Evolutionary conservation across 2,888 invertebrate genomes (phyloP).

Genomic region (Colostygia pectinataria): DNA sequence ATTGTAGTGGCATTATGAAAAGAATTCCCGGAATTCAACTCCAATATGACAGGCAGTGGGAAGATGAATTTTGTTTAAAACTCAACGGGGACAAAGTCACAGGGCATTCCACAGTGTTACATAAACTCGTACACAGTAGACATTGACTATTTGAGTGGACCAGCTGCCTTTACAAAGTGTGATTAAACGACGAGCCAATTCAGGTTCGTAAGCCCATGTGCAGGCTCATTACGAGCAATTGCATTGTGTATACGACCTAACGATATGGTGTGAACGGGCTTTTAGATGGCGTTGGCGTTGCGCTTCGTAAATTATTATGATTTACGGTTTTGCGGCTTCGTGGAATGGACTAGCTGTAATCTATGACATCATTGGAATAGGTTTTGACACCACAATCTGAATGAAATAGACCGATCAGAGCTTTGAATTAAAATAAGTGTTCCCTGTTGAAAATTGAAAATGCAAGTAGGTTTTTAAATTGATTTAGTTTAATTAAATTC

Average conservation of each 20-base stretch:
- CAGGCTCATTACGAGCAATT: constrained; percentile 40
- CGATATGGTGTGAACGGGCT: constrained; percentile 30
- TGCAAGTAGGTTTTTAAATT: too few relatives aligned
- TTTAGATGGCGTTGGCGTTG: constrained; percentile 21
- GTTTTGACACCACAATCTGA: constrained; percentile 3
- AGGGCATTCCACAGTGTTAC: too few relatives aligned
- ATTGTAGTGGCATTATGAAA: too few relatives aligned
- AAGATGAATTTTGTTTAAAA: too few relatives aligned
- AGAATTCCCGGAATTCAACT: too few relatives aligned
- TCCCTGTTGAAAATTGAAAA: too few relatives aligned
- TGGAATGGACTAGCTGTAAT: constrained; percentile 25
- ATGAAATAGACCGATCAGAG: not conserved
- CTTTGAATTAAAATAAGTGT: too few relatives aligned
- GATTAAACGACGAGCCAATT: constrained; percentile 32
- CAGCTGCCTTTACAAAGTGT: constrained; percentile 11
- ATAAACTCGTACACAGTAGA: too few relatives aligned
- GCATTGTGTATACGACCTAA: constrained; percentile 33
- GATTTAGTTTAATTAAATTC: too few relatives aligned
- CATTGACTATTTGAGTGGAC: not conserved
- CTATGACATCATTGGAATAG: constrained; percentile 10
- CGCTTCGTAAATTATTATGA: constrained; percentile 28
- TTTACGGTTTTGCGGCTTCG: constrained; percentile 23
- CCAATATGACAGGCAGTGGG: too few relatives aligned
- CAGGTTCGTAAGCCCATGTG: constrained; percentile 35
- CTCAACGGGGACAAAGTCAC: too few relatives aligned